phyloP scores from a whole-genome alignment of 2,797 vertebrate genomes.

The Iguana delicatissima region DNA sequence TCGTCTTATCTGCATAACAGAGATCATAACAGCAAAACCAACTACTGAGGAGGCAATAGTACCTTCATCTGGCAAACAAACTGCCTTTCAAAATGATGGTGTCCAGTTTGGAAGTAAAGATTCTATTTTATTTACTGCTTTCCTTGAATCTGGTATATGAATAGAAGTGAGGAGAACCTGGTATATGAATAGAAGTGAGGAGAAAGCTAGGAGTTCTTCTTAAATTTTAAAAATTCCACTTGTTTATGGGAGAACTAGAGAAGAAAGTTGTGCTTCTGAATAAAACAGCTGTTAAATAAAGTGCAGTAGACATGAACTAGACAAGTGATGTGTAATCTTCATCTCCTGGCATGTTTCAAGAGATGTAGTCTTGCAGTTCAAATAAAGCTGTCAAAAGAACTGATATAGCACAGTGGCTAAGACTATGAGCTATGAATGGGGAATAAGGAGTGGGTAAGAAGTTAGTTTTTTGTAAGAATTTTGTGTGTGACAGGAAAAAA shows the following conservation, averaged over 20 bases:
- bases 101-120: conserved; percentile 82
- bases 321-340: not conserved
- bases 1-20: conserved; percentile 71
- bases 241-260: no score
- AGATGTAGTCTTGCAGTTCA: not conserved
- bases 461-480: not conserved
- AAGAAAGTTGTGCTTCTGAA: not conserved
- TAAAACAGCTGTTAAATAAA: not conserved
- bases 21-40: conserved; percentile 65
- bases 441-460: not conserved
- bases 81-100: conserved; percentile 69
- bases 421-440: not conserved
- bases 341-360: not conserved
- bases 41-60: conserved; percentile 53
- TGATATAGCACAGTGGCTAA: not conserved
- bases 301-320: not conserved
- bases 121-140: not conserved
- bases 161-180: not conserved
- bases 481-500: no score
- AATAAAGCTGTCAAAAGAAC: not conserved
- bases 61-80: not conserved
- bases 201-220: not conserved
- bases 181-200: no score
- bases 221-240: not conserved
- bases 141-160: not conserved